Conservation (phyloP, 2,113 vertebrate species). For the Anoplopoma fimbria region DNA sequence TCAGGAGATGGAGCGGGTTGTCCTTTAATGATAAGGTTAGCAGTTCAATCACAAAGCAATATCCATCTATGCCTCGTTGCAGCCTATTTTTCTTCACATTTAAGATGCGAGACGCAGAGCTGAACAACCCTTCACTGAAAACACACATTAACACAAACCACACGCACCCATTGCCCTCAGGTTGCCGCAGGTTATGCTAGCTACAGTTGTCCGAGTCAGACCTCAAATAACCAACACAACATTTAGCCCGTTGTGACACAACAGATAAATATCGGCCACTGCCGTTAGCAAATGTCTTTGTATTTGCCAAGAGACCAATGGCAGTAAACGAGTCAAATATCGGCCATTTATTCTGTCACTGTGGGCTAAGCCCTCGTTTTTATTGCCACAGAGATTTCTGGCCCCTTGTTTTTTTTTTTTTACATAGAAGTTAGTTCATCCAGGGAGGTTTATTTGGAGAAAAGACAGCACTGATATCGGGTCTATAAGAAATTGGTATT, state of each 20-base stretch:
- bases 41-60: too few species aligned
- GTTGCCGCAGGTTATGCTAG: not conserved
- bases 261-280: not conserved
- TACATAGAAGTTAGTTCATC: not conserved
- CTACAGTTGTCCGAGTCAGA: not conserved
- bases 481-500: not conserved
- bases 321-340: not conserved
- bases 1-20: too few species aligned
- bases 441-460: not conserved
- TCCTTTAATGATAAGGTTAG: not conserved
- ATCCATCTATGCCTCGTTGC: not conserved
- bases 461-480: not conserved
- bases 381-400: not conserved
- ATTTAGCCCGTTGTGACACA: not conserved
- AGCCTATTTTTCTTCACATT: not conserved
- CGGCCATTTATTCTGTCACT: not conserved
- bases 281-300: not conserved
- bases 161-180: too few species aligned
- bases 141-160: too few species aligned
- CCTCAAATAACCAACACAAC: not conserved
- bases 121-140: too few species aligned
- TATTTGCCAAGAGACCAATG: not conserved
- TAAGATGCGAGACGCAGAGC: not conserved
- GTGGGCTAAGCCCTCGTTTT: not conserved
- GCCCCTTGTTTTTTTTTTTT: not conserved